Conservation (phyloP, 1,140 invertebrate genomes). For the Oncopodura yosiiana region DNA sequence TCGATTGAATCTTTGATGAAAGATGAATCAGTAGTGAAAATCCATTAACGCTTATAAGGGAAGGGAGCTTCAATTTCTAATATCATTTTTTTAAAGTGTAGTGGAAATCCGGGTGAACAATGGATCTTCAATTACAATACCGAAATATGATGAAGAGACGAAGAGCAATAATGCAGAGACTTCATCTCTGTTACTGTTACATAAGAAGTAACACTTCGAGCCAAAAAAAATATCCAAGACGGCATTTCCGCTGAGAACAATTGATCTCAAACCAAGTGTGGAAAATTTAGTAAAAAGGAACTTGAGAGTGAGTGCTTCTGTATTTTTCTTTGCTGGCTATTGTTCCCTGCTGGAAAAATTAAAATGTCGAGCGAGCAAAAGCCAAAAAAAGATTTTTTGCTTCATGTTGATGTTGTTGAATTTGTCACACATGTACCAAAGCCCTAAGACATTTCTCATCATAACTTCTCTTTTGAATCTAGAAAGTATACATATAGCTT, state of each 20-base stretch:
- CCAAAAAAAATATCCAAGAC: constrained; percentile 27
- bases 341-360: constrained; percentile 32
- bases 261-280: constrained; percentile 36
- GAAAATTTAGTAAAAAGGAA: constrained; percentile 33
- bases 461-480: too few species aligned
- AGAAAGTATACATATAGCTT: too few species aligned
- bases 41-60: not conserved
- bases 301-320: not conserved
- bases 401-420: constrained; percentile 11
- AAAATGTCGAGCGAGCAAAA: constrained; percentile 30
- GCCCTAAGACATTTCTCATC: too few species aligned
- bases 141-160: constrained; percentile 30
- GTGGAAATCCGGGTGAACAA: constrained; percentile 35
- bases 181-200: too few species aligned
- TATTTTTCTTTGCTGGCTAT: not conserved
- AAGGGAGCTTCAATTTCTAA: not conserved
- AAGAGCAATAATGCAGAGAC: not conserved
- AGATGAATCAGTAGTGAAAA: not conserved
- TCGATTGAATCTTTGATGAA: too few species aligned
- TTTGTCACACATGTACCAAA: constrained; percentile 33
- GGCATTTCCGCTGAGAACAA: constrained; percentile 36
- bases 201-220: not conserved
- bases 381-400: too few species aligned
- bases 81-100: constrained; percentile 12
- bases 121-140: constrained; percentile 35